phyloP scores from a whole-genome alignment of 2,797 vertebrate species.

The Cetoscarus ocellatus region DNA sequence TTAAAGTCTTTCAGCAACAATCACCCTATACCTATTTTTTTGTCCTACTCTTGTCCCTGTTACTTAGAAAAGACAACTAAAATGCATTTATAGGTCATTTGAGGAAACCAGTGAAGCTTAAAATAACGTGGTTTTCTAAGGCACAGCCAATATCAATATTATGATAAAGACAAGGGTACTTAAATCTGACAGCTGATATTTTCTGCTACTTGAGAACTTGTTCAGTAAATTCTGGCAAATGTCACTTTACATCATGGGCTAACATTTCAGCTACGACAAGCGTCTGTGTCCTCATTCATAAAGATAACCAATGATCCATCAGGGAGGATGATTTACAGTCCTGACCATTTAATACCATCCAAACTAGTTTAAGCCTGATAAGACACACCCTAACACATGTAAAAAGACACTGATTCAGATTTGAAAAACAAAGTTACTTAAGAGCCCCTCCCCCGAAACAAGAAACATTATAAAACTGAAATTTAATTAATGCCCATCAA shows the following conservation, averaged over 20 bases:
- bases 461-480: too few relatives aligned
- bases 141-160: slow-evolving; percentile 68
- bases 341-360: background rate
- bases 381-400: too few relatives aligned
- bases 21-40: slow-evolving; percentile 36
- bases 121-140: slow-evolving; percentile 55
- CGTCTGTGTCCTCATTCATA: background rate
- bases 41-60: slow-evolving; percentile 11
- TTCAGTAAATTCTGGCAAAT: slow-evolving; percentile 18
- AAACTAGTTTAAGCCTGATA: too few relatives aligned
- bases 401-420: too few relatives aligned
- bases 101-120: slow-evolving; percentile 39
- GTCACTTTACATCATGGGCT: background rate
- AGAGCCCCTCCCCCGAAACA: too few relatives aligned
- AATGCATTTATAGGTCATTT: slow-evolving; percentile 33
- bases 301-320: background rate
- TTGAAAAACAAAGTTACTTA: too few relatives aligned
- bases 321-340: slow-evolving; percentile 14
- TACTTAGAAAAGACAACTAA: slow-evolving; percentile 29
- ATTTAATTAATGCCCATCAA: too few relatives aligned
- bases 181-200: slow-evolving; percentile 53
- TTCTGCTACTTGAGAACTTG: slow-evolving; percentile 44
- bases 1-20: background rate
- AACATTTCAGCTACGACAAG: background rate
- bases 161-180: slow-evolving; percentile 58